A percentile compares a stretch with the other conserved stretches of the same genome.
Evolutionary conservation across 2,888 invertebrate species (phyloP).

Genomic region (Melitaea athalia): DNA sequence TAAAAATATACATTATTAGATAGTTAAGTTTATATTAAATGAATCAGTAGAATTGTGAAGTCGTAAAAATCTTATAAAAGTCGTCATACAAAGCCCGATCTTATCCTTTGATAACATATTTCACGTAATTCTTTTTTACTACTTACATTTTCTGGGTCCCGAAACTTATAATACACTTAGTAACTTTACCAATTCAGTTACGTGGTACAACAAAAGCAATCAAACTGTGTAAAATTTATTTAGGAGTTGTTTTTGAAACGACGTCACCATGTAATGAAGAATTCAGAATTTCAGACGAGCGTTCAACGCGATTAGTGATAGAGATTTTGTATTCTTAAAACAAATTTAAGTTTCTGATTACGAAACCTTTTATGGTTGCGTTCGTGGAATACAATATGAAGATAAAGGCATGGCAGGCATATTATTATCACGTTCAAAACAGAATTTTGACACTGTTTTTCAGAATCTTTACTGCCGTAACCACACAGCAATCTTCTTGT

Average conservation of each 20-base stretch:
- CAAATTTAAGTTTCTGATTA: not conserved
- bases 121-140: constrained; percentile 21
- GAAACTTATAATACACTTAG: constrained; percentile 32
- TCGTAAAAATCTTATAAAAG: not conserved
- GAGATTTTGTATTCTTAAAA: not conserved
- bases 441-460: not conserved
- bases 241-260: constrained; percentile 25
- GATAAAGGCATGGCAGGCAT: not conserved
- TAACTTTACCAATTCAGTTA: constrained; percentile 34
- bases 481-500: no score
- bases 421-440: no score
- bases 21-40: no score
- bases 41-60: not conserved
- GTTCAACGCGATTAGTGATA: constrained; percentile 1
- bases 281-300: constrained; percentile 8
- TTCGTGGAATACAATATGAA: not conserved
- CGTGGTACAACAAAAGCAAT: constrained; percentile 31
- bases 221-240: constrained; percentile 32
- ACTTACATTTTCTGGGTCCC: constrained; percentile 18
- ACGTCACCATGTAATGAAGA: constrained; percentile 19
- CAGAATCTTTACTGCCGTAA: no score
- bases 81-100: not conserved
- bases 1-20: no score
- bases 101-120: constrained; percentile 10
- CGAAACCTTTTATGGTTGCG: not conserved